Percentiles rank a stretch among this genome's conserved stretches.
These are phyloP conservation scores for Capreolus pygargus DNA, from an alignment of 2,113 vertebrate species.

Conservation along the genomic window DNA sequence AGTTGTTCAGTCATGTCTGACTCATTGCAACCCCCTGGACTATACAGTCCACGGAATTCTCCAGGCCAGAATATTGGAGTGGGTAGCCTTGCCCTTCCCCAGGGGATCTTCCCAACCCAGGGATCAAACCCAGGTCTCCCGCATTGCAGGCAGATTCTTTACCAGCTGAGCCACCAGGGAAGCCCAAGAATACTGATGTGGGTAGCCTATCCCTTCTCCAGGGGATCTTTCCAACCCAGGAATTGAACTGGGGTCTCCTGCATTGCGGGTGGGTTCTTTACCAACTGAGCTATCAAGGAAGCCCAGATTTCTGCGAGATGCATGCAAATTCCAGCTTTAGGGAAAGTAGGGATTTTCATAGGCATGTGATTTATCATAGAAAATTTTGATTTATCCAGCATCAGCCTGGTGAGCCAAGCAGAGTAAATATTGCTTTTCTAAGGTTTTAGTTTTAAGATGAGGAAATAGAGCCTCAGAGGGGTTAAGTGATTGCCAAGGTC, in stretches of 20 bases:
- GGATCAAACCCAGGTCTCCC: accelerated
- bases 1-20: not conserved
- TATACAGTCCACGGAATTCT: not conserved
- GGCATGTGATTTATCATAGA: not conserved
- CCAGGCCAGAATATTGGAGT: not conserved
- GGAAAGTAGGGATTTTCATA: not conserved
- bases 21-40: not conserved
- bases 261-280: not conserved
- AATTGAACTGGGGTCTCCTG: not conserved
- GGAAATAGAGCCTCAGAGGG: not conserved
- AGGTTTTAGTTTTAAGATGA: not conserved
- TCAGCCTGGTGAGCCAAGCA: not conserved
- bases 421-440: not conserved
- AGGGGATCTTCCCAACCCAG: not conserved
- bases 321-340: not conserved
- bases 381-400: not conserved
- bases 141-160: not conserved
- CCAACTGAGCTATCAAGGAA: not conserved
- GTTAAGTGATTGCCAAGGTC: not conserved
- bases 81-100: not conserved
- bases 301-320: not conserved
- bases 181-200: not conserved
- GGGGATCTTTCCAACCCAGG: accelerated
- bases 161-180: not conserved
- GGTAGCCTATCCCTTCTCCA: not conserved